Evolutionary conservation across 2,888 invertebrate genomes (phyloP).

Genomic region (Xestia sexstrigata): DNA sequence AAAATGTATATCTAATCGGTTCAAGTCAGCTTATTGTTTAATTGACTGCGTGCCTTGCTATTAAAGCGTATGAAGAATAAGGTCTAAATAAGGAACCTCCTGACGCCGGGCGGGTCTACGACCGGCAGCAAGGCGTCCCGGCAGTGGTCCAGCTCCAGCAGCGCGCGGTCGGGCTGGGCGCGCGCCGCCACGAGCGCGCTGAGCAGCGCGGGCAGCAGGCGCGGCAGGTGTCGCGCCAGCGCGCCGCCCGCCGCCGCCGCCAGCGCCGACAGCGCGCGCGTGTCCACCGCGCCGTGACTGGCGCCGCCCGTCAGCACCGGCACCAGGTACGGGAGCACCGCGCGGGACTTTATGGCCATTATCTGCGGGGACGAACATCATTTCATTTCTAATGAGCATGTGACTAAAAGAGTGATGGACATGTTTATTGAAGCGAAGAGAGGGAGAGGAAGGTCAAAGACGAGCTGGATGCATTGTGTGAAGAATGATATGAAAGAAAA

Average conservation of each 20-base stretch:
- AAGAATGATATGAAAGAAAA: no score
- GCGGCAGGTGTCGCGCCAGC: conserved; percentile 97
- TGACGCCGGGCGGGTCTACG: conserved; percentile 96
- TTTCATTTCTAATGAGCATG: no score
- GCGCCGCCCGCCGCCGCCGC: conserved; percentile 70
- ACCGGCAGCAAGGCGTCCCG: conserved; percentile 98
- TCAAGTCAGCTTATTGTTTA: neutral
- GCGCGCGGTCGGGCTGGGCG: conserved; percentile 91
- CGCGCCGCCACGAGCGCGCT: conserved; percentile 93
- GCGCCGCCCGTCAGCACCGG: conserved; percentile 95
- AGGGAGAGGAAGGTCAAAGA: no score
- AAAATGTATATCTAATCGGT: neutral
- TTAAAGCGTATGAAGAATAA: no score
- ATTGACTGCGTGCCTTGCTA: no score
- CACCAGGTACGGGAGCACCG: conserved; percentile 98
- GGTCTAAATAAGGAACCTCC: no score
- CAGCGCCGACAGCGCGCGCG: conserved; percentile 92
- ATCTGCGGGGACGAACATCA: conserved; percentile 88
- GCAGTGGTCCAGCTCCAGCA: conserved; percentile 97
- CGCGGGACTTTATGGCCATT: conserved; percentile 98
- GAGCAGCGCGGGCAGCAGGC: conserved; percentile 97
- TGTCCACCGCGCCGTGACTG: conserved; percentile 72
- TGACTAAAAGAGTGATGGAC: no score
- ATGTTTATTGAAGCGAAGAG: no score
- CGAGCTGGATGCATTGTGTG: no score